Conservation (phyloP, 2,888 invertebrate species). For the Parochlus steinenii region DNA sequence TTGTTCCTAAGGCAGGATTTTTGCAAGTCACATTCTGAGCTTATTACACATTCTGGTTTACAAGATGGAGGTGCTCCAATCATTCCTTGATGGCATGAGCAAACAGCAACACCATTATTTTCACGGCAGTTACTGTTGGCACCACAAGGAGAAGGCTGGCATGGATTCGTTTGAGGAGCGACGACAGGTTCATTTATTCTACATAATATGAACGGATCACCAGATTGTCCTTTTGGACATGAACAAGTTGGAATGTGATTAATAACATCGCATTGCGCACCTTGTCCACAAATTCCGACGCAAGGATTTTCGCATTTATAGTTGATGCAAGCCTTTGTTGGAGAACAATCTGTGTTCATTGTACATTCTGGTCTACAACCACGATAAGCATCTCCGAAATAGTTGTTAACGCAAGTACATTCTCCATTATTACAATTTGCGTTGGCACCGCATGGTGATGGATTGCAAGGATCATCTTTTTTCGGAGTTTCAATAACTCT, state of each 20-base stretch:
- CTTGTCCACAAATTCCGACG: conserved; percentile 54
- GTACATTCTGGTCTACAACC: conserved; percentile 59
- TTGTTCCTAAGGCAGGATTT: conserved; percentile 61
- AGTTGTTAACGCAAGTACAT: conserved; percentile 42
- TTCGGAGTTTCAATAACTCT: conserved; percentile 7
- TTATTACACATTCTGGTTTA: conserved; percentile 61
- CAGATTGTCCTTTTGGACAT: conserved; percentile 45
- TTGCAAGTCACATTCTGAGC: conserved; percentile 54
- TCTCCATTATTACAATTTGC: conserved; percentile 46
- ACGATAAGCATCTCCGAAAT: conserved; percentile 46
- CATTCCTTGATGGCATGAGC: conserved; percentile 55
- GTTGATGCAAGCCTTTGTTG: conserved; percentile 52
- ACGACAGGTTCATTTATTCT: conserved; percentile 11
- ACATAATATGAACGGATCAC: conserved; percentile 54
- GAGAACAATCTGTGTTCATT: conserved; percentile 52
- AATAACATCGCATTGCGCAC: conserved; percentile 52
- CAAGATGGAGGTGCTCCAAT: conserved; percentile 60
- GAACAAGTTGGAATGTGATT: conserved; percentile 59
- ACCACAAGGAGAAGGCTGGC: conserved; percentile 56
- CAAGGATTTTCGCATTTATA: conserved; percentile 58
- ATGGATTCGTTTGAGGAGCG: conserved; percentile 36
- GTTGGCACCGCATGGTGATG: conserved; percentile 57
- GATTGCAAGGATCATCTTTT: conserved; percentile 42
- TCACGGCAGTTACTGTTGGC: conserved; percentile 58
- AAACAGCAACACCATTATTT: conserved; percentile 52